Base-by-base conservation (phyloP, 1,140 invertebrate species). In the Drosophila tropicalis region DNA sequence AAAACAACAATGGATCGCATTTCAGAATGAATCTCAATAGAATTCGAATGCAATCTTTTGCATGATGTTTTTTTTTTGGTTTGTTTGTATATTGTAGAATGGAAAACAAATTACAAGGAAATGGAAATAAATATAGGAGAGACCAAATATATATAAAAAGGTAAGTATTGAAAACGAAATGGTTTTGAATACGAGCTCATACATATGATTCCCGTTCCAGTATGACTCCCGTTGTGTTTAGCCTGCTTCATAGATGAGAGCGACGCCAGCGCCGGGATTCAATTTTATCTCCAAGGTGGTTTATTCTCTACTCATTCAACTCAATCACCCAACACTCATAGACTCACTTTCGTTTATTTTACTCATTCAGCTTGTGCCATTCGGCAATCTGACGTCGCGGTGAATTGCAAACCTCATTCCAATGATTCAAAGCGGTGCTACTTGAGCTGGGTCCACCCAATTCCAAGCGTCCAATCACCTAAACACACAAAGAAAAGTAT, bases 381-480 rank as follows among this genome's bases (percentile, higher is more conserved):
- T 99, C 97, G 55, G 98, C 98, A 89, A 99, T 99, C 94, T 99
- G 98, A 70, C 98, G 95, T 71, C 98, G 95, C n/a, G 98, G 98
- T 67, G 97, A 98, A 91, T 96, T 98, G 93, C 97, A 96, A 62
- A 99, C 97, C 93, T 99, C 98, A 79, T 96, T 97, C 98, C 98
- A 99, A 92, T 99, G 98, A 90, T 97, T 97, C 10, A 96, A 93
- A 25, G 97, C 97, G 41, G 96, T 95, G 69, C 96, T 96, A 72
- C 94, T 94, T 65, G 95, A 95, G 81, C 96, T 96, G 5, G 95
- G 93, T 29, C 96, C 96, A 51, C 98, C 98, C 56, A 99, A 94
- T 90, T 99, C 97, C 82, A 99, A 93, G 75, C 97, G 95, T 62
- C 98, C 98, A 90, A 99, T 98, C 41, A 99, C 97, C 97, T 98